Evolutionary conservation across 2,113 vertebrate genomes (phyloP).

Genomic region (Corvus hawaiiensis): DNA sequence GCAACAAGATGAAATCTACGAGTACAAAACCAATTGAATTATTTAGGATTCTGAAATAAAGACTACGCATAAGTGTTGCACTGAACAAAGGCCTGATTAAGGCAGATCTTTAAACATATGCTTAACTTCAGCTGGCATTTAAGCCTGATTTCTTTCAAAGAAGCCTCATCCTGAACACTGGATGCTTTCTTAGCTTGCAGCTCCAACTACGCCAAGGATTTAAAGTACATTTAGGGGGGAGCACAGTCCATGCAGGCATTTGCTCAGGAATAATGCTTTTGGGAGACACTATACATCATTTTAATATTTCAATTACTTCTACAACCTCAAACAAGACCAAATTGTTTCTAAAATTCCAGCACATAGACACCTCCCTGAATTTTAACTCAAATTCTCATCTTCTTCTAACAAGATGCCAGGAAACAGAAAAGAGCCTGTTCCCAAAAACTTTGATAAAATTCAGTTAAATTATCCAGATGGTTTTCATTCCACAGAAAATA

Average conservation of each 20-base stretch:
- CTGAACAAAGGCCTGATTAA: neutral
- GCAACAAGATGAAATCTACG: neutral
- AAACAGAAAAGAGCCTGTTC: constrained; percentile 27
- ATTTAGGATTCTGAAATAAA: neutral
- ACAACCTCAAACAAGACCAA: neutral
- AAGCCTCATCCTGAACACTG: neutral
- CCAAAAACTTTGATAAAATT: neutral
- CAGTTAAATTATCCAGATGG: constrained; percentile 54
- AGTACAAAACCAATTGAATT: neutral
- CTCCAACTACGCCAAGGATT: neutral
- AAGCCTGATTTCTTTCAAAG: neutral
- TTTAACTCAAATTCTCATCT: neutral
- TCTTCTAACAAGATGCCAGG: neutral
- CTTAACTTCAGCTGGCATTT: neutral
- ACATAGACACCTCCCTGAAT: neutral
- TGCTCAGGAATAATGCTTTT: neutral
- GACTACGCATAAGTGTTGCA: neutral
- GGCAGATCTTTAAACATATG: neutral
- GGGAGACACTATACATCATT: neutral
- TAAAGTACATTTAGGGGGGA: neutral
- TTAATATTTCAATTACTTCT: neutral
- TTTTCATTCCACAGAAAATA: constrained; percentile 62
- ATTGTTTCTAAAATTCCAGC: neutral
- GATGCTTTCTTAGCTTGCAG: neutral
- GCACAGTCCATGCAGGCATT: neutral